Evolutionary conservation across 2,113 vertebrate genomes (phyloP).

Genomic region (Drymodes brunneopygia): DNA sequence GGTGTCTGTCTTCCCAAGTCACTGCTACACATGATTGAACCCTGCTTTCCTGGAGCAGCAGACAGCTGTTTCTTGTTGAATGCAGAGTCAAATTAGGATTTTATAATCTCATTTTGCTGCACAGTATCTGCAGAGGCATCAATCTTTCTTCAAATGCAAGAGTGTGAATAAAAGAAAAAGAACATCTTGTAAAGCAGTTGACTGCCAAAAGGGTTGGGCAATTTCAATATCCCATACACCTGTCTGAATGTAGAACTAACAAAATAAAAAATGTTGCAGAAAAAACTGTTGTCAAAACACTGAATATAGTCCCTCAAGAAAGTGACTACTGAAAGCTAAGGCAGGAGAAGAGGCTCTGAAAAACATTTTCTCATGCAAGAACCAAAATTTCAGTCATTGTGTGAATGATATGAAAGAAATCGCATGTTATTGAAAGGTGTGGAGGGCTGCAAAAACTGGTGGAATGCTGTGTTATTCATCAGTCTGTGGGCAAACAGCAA

Average conservation of each 20-base stretch:
- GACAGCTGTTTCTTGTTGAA: neutral
- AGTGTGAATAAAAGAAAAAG: neutral
- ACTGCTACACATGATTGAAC: rapidly evolving
- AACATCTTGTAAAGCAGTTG: neutral
- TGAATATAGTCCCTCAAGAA: neutral
- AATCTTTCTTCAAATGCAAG: neutral
- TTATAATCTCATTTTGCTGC: neutral
- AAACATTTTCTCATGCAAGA: neutral
- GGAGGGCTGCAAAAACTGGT: neutral
- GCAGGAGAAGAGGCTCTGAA: neutral
- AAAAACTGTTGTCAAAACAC: neutral
- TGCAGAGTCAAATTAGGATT: neutral
- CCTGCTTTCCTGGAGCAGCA: neutral
- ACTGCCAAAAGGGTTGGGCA: neutral
- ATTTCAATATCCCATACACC: neutral
- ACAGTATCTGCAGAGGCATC: neutral
- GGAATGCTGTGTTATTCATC: neutral
- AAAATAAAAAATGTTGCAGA: neutral
- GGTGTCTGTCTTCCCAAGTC: neutral
- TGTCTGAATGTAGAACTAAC: neutral
- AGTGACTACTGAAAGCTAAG: neutral
- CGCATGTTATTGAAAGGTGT: rapidly evolving
- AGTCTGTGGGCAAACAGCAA: neutral
- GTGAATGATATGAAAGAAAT: neutral
- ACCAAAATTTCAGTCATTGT: neutral